Evolutionary conservation across 2,888 invertebrate genomes (phyloP).

Genomic region (Erebia palarica): DNA sequence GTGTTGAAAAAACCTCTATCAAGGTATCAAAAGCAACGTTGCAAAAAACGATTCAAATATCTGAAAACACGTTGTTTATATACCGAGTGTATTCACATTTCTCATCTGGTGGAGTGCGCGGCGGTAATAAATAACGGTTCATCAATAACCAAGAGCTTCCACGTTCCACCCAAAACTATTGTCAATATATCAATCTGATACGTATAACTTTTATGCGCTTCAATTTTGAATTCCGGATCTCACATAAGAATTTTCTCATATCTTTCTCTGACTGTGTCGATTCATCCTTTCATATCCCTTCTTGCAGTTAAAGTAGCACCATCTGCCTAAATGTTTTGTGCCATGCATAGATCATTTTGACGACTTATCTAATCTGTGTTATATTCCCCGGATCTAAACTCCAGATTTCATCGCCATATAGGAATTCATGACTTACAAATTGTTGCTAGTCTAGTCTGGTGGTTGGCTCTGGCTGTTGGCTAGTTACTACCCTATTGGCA

Average conservation of each 20-base stretch:
- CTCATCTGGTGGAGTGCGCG: slow-evolving; percentile 48
- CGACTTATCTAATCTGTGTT: too few relatives aligned
- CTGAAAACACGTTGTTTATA: slow-evolving; percentile 36
- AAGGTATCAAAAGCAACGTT: slow-evolving; percentile 13
- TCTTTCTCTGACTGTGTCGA: background rate
- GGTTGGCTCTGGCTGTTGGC: too few relatives aligned
- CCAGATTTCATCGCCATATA: too few relatives aligned
- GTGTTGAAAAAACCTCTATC: background rate
- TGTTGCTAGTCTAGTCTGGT: too few relatives aligned
- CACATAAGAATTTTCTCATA: slow-evolving; percentile 8
- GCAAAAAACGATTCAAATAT: slow-evolving; percentile 30
- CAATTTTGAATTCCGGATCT: slow-evolving; percentile 29
- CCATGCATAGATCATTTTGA: background rate
- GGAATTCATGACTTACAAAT: too few relatives aligned
- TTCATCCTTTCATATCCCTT: background rate
- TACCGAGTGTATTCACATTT: slow-evolving; percentile 40
- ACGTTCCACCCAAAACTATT: slow-evolving; percentile 56
- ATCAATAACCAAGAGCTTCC: slow-evolving; percentile 67
- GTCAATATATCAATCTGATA: slow-evolving; percentile 57
- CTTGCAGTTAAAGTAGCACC: background rate
- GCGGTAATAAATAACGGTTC: slow-evolving; percentile 70
- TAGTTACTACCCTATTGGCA: too few relatives aligned
- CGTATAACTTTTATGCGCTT: slow-evolving; percentile 36
- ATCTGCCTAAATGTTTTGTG: background rate
- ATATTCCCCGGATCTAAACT: too few relatives aligned